Base-by-base conservation (phyloP, 1,140 invertebrate genomes). In the Cydia strobilella region DNA sequence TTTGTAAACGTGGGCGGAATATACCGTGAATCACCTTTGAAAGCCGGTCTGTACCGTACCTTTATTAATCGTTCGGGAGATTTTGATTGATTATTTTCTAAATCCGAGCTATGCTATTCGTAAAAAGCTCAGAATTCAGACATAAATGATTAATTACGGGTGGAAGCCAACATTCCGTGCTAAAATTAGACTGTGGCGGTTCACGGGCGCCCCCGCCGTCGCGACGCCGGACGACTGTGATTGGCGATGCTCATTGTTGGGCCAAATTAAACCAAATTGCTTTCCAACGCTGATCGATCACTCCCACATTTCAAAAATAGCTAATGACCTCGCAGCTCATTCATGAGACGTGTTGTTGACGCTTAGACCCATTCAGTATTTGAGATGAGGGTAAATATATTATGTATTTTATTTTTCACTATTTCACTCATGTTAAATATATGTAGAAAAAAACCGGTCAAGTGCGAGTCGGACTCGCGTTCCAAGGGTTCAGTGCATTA, bases 151-250 rank as follows among this genome's bases (percentile, higher is more conserved):
- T 87, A 87, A 89, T 89, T 89, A 84, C 74, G 75, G 76, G 77
- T 81, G 71, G 76, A 79, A 85, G 87, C 84, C 86, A 86, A 86
- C 83, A 87, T 86, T 87, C 83, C 81, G 54, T 77, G 77, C 79
- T 83, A 86, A 87, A 87, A 85, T 85, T 86, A 86, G 82, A 79
- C 72, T 63, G 72, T 75, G 76, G 71, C 76, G 74, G 81, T 86
- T 86, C 83, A 87, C 80, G 80, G 82, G 84, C 85, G 81, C 81
- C 74, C 80, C 84, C 79, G 80, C 77, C 42, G 48, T 73, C 78
- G 69, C 35, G 45, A 65, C 75, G 66, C 15, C 66, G 15, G 71
- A 74, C 75, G 76, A 76, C 72, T 62, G 66, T 76, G 71, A 73
- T 79, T 78, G 74, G 76, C 75, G 39, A 62, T 74, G 73, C 71